A percentile compares a stretch with the other conserved stretches of the same genome.
These are phyloP conservation scores for Oriolus oriolus DNA, from an alignment of 2,113 vertebrate species.

Conservation along the genomic window DNA sequence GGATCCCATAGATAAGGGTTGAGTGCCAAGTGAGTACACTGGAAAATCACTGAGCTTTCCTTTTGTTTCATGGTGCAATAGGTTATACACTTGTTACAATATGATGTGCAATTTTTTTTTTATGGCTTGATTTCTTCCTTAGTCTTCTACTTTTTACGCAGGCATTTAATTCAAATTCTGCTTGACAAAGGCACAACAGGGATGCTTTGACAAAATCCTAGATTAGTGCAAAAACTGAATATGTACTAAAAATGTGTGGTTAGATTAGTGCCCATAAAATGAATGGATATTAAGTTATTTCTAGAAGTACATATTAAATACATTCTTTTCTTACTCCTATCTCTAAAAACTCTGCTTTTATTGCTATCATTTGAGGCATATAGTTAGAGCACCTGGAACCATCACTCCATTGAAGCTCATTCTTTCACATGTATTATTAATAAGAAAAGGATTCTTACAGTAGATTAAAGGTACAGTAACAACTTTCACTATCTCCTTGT, in stretches of 20 bases:
- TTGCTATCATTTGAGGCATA: background rate
- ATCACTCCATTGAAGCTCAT: background rate
- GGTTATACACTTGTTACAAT: background rate
- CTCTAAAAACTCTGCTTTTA: background rate
- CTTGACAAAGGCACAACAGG: background rate
- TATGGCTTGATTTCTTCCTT: background rate
- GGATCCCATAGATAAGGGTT: background rate
- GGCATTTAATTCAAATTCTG: background rate
- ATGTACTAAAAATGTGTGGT: background rate
- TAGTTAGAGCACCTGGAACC: background rate
- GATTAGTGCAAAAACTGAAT: background rate
- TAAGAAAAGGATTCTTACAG: background rate
- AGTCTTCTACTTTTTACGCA: background rate
- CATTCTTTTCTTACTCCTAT: background rate
- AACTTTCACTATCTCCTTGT: background rate
- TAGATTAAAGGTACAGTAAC: background rate
- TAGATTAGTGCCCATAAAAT: background rate
- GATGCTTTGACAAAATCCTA: background rate
- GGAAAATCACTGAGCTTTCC: background rate
- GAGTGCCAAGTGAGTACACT: background rate
- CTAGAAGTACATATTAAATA: background rate
- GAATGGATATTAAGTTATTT: background rate
- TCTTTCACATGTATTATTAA: slow-evolving; percentile 2
- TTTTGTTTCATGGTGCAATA: background rate
- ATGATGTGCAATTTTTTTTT: background rate